Conservation (phyloP, 2,888 invertebrate species). For the Strigamia crassipes region DNA sequence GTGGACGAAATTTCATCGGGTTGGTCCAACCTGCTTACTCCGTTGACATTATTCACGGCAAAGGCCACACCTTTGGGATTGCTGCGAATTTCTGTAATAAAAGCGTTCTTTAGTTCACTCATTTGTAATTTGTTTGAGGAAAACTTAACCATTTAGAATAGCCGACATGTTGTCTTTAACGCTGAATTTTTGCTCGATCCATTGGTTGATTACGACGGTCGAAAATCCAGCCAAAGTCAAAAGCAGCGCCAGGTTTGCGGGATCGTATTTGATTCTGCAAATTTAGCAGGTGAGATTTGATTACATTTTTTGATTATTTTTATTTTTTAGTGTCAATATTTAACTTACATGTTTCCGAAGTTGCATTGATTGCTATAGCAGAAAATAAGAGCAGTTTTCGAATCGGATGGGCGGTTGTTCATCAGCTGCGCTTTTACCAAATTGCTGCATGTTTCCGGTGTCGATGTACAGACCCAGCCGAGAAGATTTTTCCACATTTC, state of each 20-base stretch:
- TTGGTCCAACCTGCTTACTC: not conserved
- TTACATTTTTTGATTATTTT: not conserved
- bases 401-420: not conserved
- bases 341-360: not conserved
- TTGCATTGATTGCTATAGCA: not conserved
- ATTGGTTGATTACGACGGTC: constrained; percentile 3
- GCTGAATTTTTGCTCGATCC: not conserved
- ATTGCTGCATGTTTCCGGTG: not conserved
- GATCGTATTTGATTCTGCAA: not conserved
- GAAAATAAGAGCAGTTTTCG: not conserved
- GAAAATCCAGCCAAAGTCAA: not conserved
- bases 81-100: not conserved
- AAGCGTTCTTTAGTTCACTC: not conserved
- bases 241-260: not conserved
- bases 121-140: not conserved
- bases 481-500: not conserved
- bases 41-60: not conserved
- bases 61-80: not conserved
- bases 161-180: not conserved
- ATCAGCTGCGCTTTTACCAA: not conserved
- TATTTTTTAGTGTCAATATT: too few species aligned
- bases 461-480: not conserved
- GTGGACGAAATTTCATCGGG: not conserved
- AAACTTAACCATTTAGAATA: not conserved
- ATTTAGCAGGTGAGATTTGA: not conserved